Conservation (phyloP, 2,797 vertebrate genomes). For the Eutrigla gurnardus region DNA sequence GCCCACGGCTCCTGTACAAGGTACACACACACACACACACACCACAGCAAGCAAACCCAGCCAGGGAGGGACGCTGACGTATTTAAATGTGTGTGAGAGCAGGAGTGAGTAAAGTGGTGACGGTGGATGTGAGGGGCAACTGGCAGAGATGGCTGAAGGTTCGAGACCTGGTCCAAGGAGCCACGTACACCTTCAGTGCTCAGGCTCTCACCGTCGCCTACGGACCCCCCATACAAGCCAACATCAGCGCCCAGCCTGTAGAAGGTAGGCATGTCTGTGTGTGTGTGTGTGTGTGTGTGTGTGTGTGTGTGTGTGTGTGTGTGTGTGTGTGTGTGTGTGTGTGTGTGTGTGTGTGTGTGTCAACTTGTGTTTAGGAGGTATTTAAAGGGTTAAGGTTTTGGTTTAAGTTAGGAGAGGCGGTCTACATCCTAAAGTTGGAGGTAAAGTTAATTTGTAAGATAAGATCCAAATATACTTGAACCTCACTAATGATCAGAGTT, state of each 20-base stretch:
- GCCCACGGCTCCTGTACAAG: conserved; percentile 91
- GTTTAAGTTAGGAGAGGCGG: no score
- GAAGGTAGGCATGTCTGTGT: conserved; percentile 82
- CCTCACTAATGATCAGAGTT: not conserved
- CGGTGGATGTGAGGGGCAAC: conserved; percentile 93
- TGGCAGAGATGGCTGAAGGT: conserved; percentile 96
- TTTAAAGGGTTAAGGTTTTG: not conserved
- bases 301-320: not conserved
- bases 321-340: not conserved
- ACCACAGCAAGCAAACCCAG: not conserved
- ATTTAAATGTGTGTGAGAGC: conserved; percentile 19
- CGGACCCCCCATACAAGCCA: conserved; percentile 89
- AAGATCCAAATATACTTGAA: not conserved
- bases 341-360: not conserved
- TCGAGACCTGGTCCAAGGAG: conserved; percentile 90
- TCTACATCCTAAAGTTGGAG: no score
- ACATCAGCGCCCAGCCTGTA: conserved; percentile 91
- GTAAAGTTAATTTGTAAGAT: no score
- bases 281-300: not conserved
- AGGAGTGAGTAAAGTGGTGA: conserved; percentile 97
- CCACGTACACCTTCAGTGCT: conserved; percentile 91
- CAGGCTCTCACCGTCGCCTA: conserved; percentile 93
- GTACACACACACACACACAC: conserved; percentile 66
- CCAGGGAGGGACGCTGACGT: conserved; percentile 15
- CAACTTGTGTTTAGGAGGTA: no score